These are phyloP conservation scores for Phenganax stokvisi DNA, from an alignment of 92 coral and sea anemone species.

Conservation along the genomic window DNA sequence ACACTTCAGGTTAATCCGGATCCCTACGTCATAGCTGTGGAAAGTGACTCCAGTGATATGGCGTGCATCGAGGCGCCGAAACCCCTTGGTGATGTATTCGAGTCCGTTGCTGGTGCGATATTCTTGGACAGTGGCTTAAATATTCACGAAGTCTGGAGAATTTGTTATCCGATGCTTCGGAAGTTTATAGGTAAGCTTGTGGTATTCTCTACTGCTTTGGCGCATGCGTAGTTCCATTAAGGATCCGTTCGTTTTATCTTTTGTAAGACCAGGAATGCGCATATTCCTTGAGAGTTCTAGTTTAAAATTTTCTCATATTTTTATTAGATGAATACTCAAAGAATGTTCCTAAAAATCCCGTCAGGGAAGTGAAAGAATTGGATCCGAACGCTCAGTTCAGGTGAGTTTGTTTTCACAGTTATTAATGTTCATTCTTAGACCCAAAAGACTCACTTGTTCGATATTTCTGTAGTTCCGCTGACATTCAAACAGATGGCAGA, in stretches of 20 bases:
- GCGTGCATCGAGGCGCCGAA: conserved; percentile 94
- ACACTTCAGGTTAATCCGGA: conserved; percentile 62
- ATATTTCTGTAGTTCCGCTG: conserved; percentile 1
- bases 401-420: conserved; percentile 34
- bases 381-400: conserved; percentile 59
- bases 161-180: conserved; percentile 85
- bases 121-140: conserved; percentile 99
- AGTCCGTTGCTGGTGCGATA: conserved; percentile 96
- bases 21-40: conserved; percentile 66
- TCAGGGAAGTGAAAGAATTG: conserved; percentile 58
- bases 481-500: background rate
- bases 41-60: conserved; percentile 38
- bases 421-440: background rate
- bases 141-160: conserved; percentile 66
- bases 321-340: conserved; percentile 63
- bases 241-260: background rate
- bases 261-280: background rate
- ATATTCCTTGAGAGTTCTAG: background rate
- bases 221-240: no score
- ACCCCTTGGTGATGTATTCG: conserved; percentile 92
- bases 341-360: conserved; percentile 71
- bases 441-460: background rate
- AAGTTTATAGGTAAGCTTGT: conserved; percentile 66
- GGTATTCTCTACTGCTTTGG: no score
- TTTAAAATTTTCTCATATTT: background rate